Evolutionary conservation across 2,113 vertebrate genomes (phyloP).

Genomic region (Lophura nycthemera): DNA sequence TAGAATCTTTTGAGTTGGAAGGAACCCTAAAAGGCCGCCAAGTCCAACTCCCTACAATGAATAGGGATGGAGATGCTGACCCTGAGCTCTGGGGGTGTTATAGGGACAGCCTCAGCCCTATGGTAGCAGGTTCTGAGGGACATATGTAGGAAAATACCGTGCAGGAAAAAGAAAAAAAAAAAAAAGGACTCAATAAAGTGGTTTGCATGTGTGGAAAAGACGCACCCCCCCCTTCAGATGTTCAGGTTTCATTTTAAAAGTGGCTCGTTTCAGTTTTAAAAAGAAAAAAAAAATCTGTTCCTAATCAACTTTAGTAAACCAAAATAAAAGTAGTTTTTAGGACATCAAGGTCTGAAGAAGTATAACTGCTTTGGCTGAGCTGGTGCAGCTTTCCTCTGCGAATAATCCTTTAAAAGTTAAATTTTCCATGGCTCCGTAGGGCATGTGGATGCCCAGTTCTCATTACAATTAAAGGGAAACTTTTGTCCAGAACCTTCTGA

Average conservation of each 20-base stretch:
- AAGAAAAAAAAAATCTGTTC: conserved; percentile 48
- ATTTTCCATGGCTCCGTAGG: conserved; percentile 65
- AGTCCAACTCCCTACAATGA: too few relatives aligned
- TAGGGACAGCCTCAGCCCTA: neutral
- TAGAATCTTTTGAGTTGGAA: too few relatives aligned
- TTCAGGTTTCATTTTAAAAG: conserved; percentile 51
- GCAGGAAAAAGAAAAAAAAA: neutral
- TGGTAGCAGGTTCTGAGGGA: conserved; percentile 8
- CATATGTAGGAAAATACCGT: neutral
- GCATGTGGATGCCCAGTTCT: conserved; percentile 70
- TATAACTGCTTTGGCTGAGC: conserved; percentile 61
- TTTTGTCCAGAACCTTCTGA: conserved; percentile 59
- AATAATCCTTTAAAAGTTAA: conserved; percentile 59
- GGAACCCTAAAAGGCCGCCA: too few relatives aligned
- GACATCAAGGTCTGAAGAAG: conserved; percentile 61
- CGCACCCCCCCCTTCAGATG: neutral
- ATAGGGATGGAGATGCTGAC: conserved; percentile 16
- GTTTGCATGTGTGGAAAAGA: conserved; percentile 36
- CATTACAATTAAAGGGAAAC: conserved; percentile 64
- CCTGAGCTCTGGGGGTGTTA: neutral
- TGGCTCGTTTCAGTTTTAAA: conserved; percentile 46
- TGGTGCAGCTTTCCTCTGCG: conserved; percentile 60
- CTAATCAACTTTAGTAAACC: conserved; percentile 65
- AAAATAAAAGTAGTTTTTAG: conserved; percentile 68
- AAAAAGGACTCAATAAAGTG: neutral